Percentiles rank a stretch among this genome's conserved stretches.
phyloP scores from a whole-genome alignment of 1,140 invertebrate species.

The Mycetomoellerius zeteki region DNA sequence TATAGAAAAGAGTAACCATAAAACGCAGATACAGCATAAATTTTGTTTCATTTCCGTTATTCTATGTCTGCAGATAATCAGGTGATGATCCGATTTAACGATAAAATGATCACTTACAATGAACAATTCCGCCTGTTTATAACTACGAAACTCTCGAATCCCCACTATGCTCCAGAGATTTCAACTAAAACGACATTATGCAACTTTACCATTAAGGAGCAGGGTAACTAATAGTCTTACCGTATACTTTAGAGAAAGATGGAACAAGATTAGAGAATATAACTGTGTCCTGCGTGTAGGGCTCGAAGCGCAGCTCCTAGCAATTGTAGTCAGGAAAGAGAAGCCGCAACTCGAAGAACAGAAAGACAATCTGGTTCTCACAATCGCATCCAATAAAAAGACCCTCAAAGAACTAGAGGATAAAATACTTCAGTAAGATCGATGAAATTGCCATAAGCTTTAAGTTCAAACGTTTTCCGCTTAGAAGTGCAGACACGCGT shows the following conservation, averaged over 20 bases:
- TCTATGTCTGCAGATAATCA: conserved; percentile 85
- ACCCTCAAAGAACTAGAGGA: conserved; percentile 87
- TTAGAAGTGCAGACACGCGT: background rate
- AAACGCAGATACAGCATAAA: background rate
- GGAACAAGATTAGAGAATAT: conserved; percentile 28
- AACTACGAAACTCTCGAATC: conserved; percentile 96
- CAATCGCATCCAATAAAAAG: conserved; percentile 89
- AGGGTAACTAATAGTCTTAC: conserved; percentile 88
- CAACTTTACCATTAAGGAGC: conserved; percentile 97
- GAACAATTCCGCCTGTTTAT: conserved; percentile 93
- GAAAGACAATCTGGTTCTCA: conserved; percentile 92
- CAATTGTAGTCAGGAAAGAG: conserved; percentile 93
- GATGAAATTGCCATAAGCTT: conserved; percentile 10
- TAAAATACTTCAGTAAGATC: conserved; percentile 88
- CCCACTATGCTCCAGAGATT: conserved; percentile 96
- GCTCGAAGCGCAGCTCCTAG: conserved; percentile 84
- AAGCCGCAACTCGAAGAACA: conserved; percentile 94
- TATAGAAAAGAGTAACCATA: background rate
- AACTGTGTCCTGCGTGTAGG: conserved; percentile 75
- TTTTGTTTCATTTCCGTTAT: background rate
- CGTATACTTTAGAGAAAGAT: conserved; percentile 26
- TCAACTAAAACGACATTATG: conserved; percentile 96
- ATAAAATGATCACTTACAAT: conserved; percentile 95
- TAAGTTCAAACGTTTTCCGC: background rate
- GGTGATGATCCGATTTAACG: conserved; percentile 93